Conservation (phyloP, 2,113 vertebrate species). For the Myiopsitta monachus region DNA sequence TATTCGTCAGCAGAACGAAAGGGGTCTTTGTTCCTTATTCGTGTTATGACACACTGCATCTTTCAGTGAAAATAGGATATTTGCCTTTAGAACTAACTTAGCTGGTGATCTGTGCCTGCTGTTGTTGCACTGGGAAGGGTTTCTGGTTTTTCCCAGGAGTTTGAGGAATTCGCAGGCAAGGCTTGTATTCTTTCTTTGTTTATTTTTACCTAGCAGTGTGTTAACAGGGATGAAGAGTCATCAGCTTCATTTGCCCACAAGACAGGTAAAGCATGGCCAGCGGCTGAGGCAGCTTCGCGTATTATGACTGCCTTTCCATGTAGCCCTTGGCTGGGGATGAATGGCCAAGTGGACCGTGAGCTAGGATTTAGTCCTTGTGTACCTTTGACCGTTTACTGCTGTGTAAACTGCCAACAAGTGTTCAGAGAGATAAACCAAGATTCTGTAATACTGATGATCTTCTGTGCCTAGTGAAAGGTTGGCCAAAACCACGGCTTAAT, state of each 20-base stretch:
- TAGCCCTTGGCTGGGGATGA: neutral
- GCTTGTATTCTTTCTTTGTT: neutral
- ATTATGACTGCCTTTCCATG: neutral
- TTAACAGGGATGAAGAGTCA: neutral
- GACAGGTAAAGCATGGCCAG: neutral
- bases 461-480: neutral
- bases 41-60: neutral
- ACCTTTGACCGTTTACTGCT: neutral
- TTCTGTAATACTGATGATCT: no score
- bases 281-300: neutral
- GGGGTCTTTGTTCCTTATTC: constrained; percentile 44
- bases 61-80: constrained; percentile 3
- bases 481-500: neutral
- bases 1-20: constrained; percentile 63
- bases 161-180: neutral
- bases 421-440: neutral
- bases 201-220: neutral
- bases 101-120: neutral
- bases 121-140: neutral
- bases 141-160: neutral
- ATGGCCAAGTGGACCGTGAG: neutral
- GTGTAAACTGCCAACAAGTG: neutral
- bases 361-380: neutral
- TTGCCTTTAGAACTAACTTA: constrained; percentile 32
- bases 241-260: neutral